Percentiles rank a stretch among this genome's conserved stretches.
phyloP scores from a whole-genome alignment of 1,140 invertebrate species.

The Drosophila leontia region DNA sequence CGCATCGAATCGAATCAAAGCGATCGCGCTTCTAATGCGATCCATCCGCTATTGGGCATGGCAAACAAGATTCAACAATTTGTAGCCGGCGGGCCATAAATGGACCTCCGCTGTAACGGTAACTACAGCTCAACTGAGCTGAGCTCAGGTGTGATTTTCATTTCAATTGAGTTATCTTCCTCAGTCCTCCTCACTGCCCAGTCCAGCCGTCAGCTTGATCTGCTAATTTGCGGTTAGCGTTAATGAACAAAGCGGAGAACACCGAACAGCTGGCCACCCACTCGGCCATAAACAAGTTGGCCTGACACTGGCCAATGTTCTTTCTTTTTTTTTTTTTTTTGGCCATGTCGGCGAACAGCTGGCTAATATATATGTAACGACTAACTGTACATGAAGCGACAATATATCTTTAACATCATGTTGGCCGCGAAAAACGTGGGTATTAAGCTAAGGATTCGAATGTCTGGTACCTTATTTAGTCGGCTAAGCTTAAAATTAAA shows the following conservation, averaged over 20 bases:
- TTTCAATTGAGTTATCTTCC: conserved; percentile 81
- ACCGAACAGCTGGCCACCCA: conserved; percentile 64
- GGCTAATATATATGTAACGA: conserved; percentile 79
- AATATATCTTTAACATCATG: conserved; percentile 75
- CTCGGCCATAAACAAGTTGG: conserved; percentile 69
- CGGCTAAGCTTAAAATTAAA: neutral
- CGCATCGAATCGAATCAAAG: conserved; percentile 13
- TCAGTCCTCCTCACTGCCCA: neutral
- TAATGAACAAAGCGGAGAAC: conserved; percentile 60
- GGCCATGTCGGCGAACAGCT: conserved; percentile 49
- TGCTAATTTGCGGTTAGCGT: conserved; percentile 69
- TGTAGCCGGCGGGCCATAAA: conserved; percentile 63
- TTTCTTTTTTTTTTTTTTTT: conserved; percentile 32
- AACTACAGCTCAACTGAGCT: conserved; percentile 31
- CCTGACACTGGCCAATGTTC: conserved; percentile 13
- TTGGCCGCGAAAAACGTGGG: neutral
- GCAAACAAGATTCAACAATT: conserved; percentile 57
- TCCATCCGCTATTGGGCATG: conserved; percentile 52
- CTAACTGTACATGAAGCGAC: conserved; percentile 81
- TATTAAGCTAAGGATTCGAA: neutral
- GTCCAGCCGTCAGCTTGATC: conserved; percentile 4
- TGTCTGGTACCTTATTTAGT: conserved; percentile 7
- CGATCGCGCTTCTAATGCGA: conserved; percentile 63
- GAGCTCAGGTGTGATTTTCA: conserved; percentile 66
- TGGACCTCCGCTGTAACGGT: conserved; percentile 55